A percentile compares a stretch with the other conserved stretches of the same genome.
Conservation (phyloP, 2,113 vertebrate genomes). For the Carassius carassius region DNA sequence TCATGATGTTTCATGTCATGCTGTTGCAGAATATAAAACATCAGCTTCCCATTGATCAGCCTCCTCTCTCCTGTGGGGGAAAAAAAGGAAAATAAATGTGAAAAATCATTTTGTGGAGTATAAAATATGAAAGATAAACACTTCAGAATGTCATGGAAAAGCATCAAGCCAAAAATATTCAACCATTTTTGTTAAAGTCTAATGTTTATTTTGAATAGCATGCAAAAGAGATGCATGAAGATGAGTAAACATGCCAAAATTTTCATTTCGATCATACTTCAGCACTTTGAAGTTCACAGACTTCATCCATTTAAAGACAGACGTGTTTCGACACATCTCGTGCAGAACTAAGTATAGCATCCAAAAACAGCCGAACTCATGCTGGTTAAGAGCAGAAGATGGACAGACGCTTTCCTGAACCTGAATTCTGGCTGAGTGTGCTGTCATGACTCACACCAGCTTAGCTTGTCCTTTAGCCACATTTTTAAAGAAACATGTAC, state of each 20-base stretch:
- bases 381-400: slow-evolving; percentile 42
- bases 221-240: not conserved
- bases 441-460: not conserved
- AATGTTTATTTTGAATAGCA: not conserved
- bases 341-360: slow-evolving; percentile 37
- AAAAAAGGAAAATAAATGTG: not conserved
- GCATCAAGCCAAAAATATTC: no score
- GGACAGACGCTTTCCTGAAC: slow-evolving; percentile 32
- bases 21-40: not conserved
- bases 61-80: slow-evolving; percentile 18
- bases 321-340: slow-evolving; percentile 3
- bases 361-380: not conserved
- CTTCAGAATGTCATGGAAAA: not conserved
- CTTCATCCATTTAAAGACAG: not conserved
- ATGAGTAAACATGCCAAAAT: not conserved
- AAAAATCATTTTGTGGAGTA: not conserved
- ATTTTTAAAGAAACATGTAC: not conserved
- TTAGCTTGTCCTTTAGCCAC: not conserved
- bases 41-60: not conserved
- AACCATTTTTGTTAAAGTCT: not conserved
- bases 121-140: not conserved
- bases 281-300: no score
- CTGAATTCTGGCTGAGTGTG: slow-evolving; percentile 14
- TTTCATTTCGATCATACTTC: not conserved
- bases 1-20: not conserved